phyloP scores from a whole-genome alignment of 2,113 vertebrate genomes.

The cattle (Bos taurus) region DNA sequence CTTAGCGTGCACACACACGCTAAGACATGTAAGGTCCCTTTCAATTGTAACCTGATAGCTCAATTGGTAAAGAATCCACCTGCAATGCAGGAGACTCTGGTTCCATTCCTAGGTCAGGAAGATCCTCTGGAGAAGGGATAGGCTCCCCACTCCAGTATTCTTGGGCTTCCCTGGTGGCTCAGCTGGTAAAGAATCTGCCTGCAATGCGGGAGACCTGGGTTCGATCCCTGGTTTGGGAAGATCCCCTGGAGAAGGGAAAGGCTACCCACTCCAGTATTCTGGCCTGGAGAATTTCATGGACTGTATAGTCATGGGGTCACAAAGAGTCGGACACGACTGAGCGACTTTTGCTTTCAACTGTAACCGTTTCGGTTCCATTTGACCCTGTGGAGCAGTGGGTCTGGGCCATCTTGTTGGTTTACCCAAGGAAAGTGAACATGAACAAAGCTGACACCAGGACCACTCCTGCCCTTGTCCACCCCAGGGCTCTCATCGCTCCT shows the following conservation, averaged over 20 bases:
- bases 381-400: background rate
- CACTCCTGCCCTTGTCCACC: too few relatives aligned
- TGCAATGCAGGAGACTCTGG: background rate
- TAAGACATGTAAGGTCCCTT: background rate
- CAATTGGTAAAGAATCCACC: background rate
- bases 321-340: background rate
- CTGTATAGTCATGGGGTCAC: background rate
- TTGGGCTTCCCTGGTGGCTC: background rate
- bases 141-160: background rate
- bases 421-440: background rate
- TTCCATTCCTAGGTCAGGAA: background rate
- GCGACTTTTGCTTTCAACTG: background rate
- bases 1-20: background rate
- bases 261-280: background rate
- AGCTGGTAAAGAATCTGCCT: background rate
- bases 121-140: background rate
- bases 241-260: background rate
- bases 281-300: background rate
- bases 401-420: background rate
- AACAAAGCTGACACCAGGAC: background rate
- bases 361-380: background rate
- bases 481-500: rapidly evolving
- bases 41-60: background rate
- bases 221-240: background rate
- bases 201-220: background rate